Conservation (phyloP, 2,888 invertebrate genomes). For the Onchidella celtica region DNA sequence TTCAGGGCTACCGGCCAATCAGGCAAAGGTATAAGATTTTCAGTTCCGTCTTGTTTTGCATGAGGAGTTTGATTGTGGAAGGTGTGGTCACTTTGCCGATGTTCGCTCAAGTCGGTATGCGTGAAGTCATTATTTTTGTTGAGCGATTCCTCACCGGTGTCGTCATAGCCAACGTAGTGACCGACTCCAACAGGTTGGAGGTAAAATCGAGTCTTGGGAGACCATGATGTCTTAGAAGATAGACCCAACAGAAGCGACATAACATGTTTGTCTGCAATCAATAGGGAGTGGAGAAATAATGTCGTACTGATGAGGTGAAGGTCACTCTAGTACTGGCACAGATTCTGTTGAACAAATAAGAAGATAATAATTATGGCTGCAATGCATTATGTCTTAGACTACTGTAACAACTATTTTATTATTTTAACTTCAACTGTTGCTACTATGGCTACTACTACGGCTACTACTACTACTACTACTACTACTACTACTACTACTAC, state of each 20-base stretch:
- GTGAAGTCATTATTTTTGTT: background rate
- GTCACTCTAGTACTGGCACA: too few relatives aligned
- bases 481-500: slow-evolving; percentile 43
- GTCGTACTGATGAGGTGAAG: too few relatives aligned
- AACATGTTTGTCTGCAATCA: slow-evolving; percentile 30
- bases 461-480: slow-evolving; percentile 40
- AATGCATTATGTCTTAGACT: too few relatives aligned
- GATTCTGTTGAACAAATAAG: too few relatives aligned
- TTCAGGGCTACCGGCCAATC: slow-evolving; percentile 73
- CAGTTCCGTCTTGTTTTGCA: background rate
- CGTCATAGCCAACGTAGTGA: background rate
- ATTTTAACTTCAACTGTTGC: slow-evolving; percentile 26
- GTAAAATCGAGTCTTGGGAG: background rate
- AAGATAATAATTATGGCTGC: too few relatives aligned
- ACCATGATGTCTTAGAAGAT: background rate
- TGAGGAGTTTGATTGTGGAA: background rate
- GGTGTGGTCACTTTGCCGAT: background rate
- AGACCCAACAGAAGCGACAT: slow-evolving; percentile 32
- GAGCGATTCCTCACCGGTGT: background rate
- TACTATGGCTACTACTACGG: slow-evolving; percentile 36
- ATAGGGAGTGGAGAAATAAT: too few relatives aligned
- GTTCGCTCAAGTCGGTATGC: background rate
- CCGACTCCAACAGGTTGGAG: background rate
- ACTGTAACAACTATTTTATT: too few relatives aligned
- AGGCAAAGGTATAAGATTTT: slow-evolving; percentile 65